Percentiles rank a stretch among this genome's conserved stretches.
Conservation (phyloP, 2,888 invertebrate species). For the Nasonovia ribisnigri region DNA sequence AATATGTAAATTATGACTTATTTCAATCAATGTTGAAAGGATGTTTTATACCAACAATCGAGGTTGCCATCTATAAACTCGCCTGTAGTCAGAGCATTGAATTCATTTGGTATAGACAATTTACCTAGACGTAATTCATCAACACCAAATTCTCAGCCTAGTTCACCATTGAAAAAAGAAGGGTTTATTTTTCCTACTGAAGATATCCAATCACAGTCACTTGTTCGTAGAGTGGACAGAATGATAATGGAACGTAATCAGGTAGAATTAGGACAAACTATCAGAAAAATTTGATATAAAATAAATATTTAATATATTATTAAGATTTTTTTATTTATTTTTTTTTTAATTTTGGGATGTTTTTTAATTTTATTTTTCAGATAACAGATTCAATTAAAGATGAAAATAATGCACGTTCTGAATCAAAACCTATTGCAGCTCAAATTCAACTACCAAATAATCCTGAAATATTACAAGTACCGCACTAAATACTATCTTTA, state of each 20-base stretch:
- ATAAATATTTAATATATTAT: neutral
- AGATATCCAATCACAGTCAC: constrained; percentile 66
- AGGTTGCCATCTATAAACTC: constrained; percentile 75
- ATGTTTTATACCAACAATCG: constrained; percentile 71
- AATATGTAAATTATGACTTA: constrained; percentile 49
- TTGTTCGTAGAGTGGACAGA: constrained; percentile 66
- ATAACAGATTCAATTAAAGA: constrained; percentile 46
- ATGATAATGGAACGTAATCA: constrained; percentile 67
- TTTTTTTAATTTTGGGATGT: neutral
- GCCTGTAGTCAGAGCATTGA: constrained; percentile 78
- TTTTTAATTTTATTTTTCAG: constrained; percentile 37
- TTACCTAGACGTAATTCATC: constrained; percentile 68
- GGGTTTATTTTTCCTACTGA: constrained; percentile 74
- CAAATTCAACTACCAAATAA: constrained; percentile 40
- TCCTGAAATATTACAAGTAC: constrained; percentile 59
- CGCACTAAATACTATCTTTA: neutral
- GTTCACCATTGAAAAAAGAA: constrained; percentile 79
- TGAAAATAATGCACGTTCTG: constrained; percentile 41
- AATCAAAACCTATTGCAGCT: constrained; percentile 45
- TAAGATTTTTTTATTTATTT: neutral
- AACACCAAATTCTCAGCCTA: constrained; percentile 75
- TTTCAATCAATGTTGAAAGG: constrained; percentile 56
- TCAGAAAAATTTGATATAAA: constrained; percentile 52
- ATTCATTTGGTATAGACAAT: constrained; percentile 69
- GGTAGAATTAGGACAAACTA: constrained; percentile 66